Conservation (phyloP, 2,797 vertebrate genomes). For the Dendrocincla tyrannina region DNA sequence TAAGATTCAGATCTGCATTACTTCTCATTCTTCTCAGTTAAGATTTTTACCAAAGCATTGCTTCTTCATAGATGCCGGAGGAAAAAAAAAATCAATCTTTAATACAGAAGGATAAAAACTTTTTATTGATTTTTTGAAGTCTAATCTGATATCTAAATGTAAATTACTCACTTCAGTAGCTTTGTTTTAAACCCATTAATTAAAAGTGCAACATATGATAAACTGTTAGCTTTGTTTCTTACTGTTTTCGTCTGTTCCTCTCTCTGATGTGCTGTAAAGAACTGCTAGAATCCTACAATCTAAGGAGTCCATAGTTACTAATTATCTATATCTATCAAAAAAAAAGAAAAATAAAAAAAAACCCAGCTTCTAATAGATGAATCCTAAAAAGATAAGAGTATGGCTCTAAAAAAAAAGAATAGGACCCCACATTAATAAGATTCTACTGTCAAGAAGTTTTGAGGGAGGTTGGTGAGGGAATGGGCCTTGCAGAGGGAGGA, state of each 20-base stretch:
- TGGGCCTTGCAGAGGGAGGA: background rate
- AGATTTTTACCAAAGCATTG: background rate
- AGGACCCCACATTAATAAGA: background rate
- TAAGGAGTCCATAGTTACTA: background rate
- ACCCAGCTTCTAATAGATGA: background rate
- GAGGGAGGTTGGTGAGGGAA: background rate
- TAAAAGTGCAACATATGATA: background rate
- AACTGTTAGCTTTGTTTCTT: background rate
- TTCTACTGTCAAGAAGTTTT: background rate
- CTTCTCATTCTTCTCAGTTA: background rate
- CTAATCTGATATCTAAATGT: background rate
- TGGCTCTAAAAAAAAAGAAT: background rate
- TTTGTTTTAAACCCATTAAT: constrained; percentile 17
- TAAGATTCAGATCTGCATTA: background rate
- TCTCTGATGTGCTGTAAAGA: background rate
- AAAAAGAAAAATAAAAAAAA: background rate
- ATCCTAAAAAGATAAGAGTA: background rate
- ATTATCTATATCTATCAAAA: background rate
- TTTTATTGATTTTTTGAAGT: background rate
- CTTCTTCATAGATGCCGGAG: background rate
- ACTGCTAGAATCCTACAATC: background rate
- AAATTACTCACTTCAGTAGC: background rate
- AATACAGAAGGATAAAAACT: background rate
- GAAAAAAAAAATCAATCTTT: constrained; percentile 24
- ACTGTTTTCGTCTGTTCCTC: background rate